Evolutionary conservation across 2,888 invertebrate species (phyloP), one percentile per base, ranked within the genome.

Genomic region (Phalera bucephala): DNA sequence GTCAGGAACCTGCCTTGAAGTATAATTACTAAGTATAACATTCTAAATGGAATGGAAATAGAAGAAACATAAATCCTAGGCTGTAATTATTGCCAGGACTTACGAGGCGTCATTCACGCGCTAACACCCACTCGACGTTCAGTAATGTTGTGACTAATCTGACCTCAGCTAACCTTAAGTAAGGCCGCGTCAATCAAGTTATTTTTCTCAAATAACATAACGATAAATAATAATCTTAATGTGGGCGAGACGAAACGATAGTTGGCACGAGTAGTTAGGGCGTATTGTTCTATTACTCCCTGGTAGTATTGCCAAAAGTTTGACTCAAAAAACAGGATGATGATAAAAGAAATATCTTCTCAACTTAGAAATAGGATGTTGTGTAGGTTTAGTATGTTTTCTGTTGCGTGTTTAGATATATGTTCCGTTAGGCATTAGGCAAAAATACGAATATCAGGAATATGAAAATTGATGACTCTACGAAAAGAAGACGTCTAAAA

Each of bases 251-350:
- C 11, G 10, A 19, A 31, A 7, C 14, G 29, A 31, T 23, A 30
- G 22, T 23, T 19, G 26, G 8, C 12, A 8, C 22, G 14, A 27
- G 36, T 31, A 28, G 29, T 49, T 46, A 40, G 28, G 31, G 37
- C 32, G 39, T 34, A 57, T 59, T 57, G 52, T 57, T 59, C 46
- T 47, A 40, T 58, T 38, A 36, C 35, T 45, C 17, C 5, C 3
- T 29, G 12, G 8, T 22, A 22, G 9, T n/a, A 8, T 4, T 2
- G 8, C 9, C n/a, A 9, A 22, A n/a, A n/a, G n/a, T n/a, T n/a
- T n/a, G n/a, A n/a, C n/a, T n/a, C n/a, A n/a, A n/a, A n/a, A n/a
- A n/a, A n/a, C n/a, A n/a, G n/a, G n/a, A n/a, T n/a, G n/a, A n/a
- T n/a, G n/a, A n/a, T n/a, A n/a, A n/a, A n/a, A n/a, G n/a, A n/a